These are phyloP conservation scores for Drosophila grimshawi DNA, from an alignment of 1,140 invertebrate species.

Conservation along the genomic window DNA sequence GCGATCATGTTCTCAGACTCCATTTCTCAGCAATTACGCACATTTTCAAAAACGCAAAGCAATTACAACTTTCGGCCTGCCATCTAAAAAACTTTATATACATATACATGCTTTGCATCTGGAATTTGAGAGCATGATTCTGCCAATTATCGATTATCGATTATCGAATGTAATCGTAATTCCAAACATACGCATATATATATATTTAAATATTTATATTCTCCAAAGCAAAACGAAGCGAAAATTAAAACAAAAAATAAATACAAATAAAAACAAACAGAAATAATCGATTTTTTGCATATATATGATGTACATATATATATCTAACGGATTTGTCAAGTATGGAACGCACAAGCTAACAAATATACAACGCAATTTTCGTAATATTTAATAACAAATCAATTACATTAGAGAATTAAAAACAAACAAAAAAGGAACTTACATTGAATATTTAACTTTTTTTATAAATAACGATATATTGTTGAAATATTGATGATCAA, in stretches of 20 bases:
- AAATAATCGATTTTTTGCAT: too few relatives aligned
- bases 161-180: too few relatives aligned
- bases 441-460: constrained; percentile 42
- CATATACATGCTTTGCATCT: background rate
- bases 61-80: background rate
- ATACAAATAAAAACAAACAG: constrained; percentile 1
- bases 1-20: background rate
- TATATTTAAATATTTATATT: background rate
- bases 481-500: constrained; percentile 35
- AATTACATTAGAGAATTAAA: constrained; percentile 18
- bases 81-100: background rate
- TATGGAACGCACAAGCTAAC: constrained; percentile 17
- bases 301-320: constrained; percentile 11
- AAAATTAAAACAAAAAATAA: background rate
- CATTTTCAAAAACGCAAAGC: background rate
- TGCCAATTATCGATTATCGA: background rate
- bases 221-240: background rate
- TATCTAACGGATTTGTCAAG: background rate
- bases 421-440: background rate
- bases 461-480: constrained; percentile 40
- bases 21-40: background rate
- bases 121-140: background rate
- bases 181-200: too few relatives aligned
- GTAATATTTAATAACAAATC: constrained; percentile 6
- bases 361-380: constrained; percentile 18